Percentiles rank a stretch among this genome's conserved stretches.
phyloP scores from a whole-genome alignment of 2,888 invertebrate species.

The Leptarthrus brevirostris region DNA sequence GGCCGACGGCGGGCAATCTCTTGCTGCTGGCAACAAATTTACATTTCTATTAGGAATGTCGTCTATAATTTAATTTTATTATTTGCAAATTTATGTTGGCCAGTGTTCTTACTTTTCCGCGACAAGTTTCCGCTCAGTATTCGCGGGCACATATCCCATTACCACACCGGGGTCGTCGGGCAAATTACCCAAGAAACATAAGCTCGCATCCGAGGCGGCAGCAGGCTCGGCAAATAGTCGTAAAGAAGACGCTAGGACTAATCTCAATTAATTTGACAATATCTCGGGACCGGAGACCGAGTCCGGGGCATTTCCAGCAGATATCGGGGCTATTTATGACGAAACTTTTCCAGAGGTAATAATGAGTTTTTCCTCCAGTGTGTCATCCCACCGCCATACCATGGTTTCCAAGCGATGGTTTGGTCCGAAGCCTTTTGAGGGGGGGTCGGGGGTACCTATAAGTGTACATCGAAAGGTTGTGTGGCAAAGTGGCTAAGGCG shows the following conservation, averaged over 20 bases:
- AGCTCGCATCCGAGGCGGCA: conserved; percentile 5
- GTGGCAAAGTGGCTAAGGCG: not conserved
- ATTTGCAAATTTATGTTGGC: conserved; percentile 32
- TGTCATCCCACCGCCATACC: not conserved
- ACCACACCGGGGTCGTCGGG: not conserved
- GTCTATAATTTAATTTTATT: conserved; percentile 45
- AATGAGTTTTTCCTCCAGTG: conserved; percentile 29
- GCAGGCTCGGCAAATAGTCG: conserved; percentile 30
- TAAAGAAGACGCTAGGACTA: conserved; percentile 42
- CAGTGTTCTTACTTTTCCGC: not conserved
- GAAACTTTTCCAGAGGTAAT: conserved; percentile 46
- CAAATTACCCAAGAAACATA: conserved; percentile 27
- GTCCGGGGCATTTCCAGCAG: conserved; percentile 15
- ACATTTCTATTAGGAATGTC: conserved; percentile 44
- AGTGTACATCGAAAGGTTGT: not conserved
- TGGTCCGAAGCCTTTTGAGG: too few species aligned
- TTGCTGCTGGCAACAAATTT: conserved; percentile 25
- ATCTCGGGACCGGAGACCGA: conserved; percentile 22
- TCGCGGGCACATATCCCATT: conserved; percentile 18
- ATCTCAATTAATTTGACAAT: conserved; percentile 49
- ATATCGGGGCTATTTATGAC: conserved; percentile 45
- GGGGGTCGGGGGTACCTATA: not conserved
- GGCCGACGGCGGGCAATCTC: not conserved
- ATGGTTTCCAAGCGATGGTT: not conserved
- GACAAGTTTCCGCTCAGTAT: not conserved